Evolutionary conservation across 2,888 invertebrate genomes (phyloP).

Genomic region (Molorchus minor): DNA sequence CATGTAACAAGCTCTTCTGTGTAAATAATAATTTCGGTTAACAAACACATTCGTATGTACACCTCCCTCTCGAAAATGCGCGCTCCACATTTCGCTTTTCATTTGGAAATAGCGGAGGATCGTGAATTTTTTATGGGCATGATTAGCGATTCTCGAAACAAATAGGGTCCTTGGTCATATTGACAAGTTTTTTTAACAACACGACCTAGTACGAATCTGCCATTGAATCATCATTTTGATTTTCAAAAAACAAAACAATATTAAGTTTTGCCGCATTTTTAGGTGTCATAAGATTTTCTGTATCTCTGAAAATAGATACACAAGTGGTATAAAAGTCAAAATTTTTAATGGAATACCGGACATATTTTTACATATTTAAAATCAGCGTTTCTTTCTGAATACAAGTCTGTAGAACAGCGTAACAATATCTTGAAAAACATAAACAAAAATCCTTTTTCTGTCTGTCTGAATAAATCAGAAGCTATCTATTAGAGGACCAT

Average conservation of each 20-base stretch:
- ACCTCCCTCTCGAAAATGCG: constrained; percentile 19
- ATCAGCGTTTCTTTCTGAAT: neutral
- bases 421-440: too few relatives aligned
- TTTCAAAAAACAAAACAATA: too few relatives aligned
- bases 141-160: neutral
- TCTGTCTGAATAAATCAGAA: too few relatives aligned
- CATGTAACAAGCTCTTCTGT: constrained; percentile 61
- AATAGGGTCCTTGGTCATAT: neutral
- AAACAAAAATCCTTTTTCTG: too few relatives aligned
- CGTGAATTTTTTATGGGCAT: constrained; percentile 25
- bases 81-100: constrained; percentile 33
- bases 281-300: too few relatives aligned
- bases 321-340: too few relatives aligned
- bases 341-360: neutral
- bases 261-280: too few relatives aligned
- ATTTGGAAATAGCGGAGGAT: constrained; percentile 29
- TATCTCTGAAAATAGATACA: too few relatives aligned
- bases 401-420: neutral
- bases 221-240: too few relatives aligned
- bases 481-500: too few relatives aligned
- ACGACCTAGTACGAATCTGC: too few relatives aligned
- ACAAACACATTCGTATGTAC: constrained; percentile 60
- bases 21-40: constrained; percentile 65
- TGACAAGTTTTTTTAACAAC: too few relatives aligned
- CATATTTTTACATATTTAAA: neutral